Conservation (phyloP, 2,113 vertebrate species). For the Chionodraco myersi region DNA sequence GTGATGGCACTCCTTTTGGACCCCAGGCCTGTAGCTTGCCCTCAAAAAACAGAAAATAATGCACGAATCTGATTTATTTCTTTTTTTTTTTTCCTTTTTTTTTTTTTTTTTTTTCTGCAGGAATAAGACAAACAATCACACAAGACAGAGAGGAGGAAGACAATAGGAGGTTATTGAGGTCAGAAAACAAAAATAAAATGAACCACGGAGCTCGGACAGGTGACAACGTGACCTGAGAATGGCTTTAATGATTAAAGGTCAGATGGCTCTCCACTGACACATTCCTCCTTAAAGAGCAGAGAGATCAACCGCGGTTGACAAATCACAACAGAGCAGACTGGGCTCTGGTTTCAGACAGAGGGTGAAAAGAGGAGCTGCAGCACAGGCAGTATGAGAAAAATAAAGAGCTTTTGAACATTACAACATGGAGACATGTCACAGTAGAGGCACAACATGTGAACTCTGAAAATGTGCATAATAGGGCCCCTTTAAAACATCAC, state of each 20-base stretch:
- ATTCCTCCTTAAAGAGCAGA: constrained; percentile 66
- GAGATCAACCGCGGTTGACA: not conserved
- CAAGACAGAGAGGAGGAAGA: not conserved
- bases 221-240: not conserved
- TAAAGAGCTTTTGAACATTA: too few relatives aligned
- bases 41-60: too few relatives aligned
- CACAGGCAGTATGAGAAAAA: too few relatives aligned
- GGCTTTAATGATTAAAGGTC: constrained; percentile 24
- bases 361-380: too few relatives aligned
- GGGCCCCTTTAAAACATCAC: not conserved
- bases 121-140: not conserved
- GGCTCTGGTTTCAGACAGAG: too few relatives aligned
- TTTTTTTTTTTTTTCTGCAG: too few relatives aligned
- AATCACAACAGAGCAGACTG: too few relatives aligned
- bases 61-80: too few relatives aligned
- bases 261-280: constrained; percentile 24
- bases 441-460: too few relatives aligned
- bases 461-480: too few relatives aligned
- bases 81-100: too few relatives aligned
- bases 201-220: not conserved
- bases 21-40: not conserved
- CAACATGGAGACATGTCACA: too few relatives aligned
- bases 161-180: not conserved
- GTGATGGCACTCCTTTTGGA: constrained; percentile 4
- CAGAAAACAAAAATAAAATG: not conserved